Conservation (phyloP, 1,140 invertebrate genomes). For the Drosophila ananassae region DNA sequence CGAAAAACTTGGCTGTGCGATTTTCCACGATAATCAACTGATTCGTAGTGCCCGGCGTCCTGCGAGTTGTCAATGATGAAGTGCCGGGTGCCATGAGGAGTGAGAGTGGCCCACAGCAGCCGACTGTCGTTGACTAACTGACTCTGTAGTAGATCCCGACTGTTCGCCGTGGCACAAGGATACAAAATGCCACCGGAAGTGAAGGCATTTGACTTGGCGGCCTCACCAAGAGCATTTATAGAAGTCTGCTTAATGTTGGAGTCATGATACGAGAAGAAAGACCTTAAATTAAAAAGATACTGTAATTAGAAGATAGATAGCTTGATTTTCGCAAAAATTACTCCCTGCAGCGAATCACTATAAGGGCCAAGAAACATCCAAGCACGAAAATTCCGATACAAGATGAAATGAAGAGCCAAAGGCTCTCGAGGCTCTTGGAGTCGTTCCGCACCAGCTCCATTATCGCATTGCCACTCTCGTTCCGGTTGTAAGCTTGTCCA, state of each 20-base stretch:
- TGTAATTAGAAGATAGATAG: background rate
- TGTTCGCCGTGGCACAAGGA: slow-evolving; percentile 76
- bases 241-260: slow-evolving; percentile 80
- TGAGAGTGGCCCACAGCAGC: slow-evolving; percentile 92
- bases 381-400: slow-evolving; percentile 91
- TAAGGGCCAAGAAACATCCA: slow-evolving; percentile 90
- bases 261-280: slow-evolving; percentile 81
- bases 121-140: slow-evolving; percentile 84
- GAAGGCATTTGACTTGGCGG: slow-evolving; percentile 81
- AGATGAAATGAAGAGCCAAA: slow-evolving; percentile 92
- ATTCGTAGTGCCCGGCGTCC: slow-evolving; percentile 91
- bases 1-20: slow-evolving; percentile 69
- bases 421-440: slow-evolving; percentile 88
- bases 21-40: slow-evolving; percentile 86
- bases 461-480: slow-evolving; percentile 88
- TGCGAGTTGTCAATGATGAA: slow-evolving; percentile 86
- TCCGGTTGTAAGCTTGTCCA: slow-evolving; percentile 84
- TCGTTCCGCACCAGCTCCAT: slow-evolving; percentile 89
- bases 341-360: slow-evolving; percentile 92
- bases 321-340: slow-evolving; percentile 85
- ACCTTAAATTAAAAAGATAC: slow-evolving; percentile 35
- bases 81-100: slow-evolving; percentile 90
- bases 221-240: slow-evolving; percentile 74
- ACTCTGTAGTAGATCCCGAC: slow-evolving; percentile 75
- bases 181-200: slow-evolving; percentile 77